Evolutionary conservation across 1,140 invertebrate genomes (phyloP), one percentile per base, ranked within the genome.

Genomic region (Eupristina koningsbergeri): DNA sequence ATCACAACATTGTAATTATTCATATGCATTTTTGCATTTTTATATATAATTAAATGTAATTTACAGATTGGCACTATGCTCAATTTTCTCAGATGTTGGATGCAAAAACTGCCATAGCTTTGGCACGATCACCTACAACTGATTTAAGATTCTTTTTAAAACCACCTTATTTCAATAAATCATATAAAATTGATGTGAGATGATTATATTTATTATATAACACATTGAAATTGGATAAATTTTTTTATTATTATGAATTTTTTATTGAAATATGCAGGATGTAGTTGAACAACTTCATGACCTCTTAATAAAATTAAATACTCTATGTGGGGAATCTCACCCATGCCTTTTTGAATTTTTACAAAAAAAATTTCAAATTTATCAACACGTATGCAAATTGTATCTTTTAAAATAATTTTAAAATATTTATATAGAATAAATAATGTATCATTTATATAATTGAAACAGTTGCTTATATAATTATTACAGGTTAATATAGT

Each of bases 31-130:
- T 45, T 45, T 39, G 39, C 22, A 47, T 47, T 53, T 22, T 77
- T 39, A 71, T n/a, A 22, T 71, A 22, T 13, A 71, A 36, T 67
- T 0, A 41, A 69, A 13, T 11, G 84, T 77, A 39, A 80, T 36
- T 87, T 89, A 67, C 81, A 93, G 93, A 94, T 85, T 95, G 94
- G 94, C 94, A 95, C 83, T 95, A 93, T 89, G 88, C 90, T 36
- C 93, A 94, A 84, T 91, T 96, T 64, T 94, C 95, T 22, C 95
- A 95, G 90, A 94, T 94, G 87, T 91, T 95, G 67, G 94, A 95
- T 90, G 92, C 93, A 69, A 93, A 92, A 87, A 95, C 94, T 50
- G 95, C 95, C 8, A 93, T 95, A 7, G 92, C 93, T 50, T 90
- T 96, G 41, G 94, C 95, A 41, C 89, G 95, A 86, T 93, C 93